phyloP scores from a whole-genome alignment of 2,797 vertebrate species.

The Rhynchotus rufescens region DNA sequence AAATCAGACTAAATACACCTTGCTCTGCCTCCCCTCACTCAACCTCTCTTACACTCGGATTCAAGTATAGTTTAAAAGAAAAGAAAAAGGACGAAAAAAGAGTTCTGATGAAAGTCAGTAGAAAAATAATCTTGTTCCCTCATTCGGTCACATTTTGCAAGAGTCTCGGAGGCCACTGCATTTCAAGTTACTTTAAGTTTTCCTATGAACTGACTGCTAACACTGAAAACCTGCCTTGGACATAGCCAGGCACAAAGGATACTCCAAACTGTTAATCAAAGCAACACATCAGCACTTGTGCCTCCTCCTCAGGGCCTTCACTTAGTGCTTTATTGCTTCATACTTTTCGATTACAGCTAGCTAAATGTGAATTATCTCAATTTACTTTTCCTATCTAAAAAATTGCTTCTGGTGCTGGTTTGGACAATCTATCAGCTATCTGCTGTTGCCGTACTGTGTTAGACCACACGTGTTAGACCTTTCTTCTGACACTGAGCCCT shows the following conservation, averaged over 20 bases:
- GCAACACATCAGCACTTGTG: not conserved
- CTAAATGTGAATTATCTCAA: not conserved
- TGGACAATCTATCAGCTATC: not conserved
- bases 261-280: not conserved
- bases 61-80: not conserved
- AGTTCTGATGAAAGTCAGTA: not conserved
- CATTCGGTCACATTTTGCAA: not conserved
- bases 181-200: not conserved
- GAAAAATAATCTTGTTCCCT: not conserved
- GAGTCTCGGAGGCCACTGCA: rapidly evolving
- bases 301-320: not conserved
- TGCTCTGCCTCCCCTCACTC: not conserved
- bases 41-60: not conserved
- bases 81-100: not conserved
- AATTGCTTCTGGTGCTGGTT: not conserved
- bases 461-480: not conserved
- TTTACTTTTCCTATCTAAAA: not conserved
- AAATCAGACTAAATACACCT: not conserved
- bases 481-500: not conserved
- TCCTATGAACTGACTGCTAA: not conserved
- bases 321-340: not conserved
- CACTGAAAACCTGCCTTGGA: not conserved
- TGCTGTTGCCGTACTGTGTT: not conserved
- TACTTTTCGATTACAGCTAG: not conserved
- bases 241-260: rapidly evolving